Evolutionary conservation across 2,888 invertebrate genomes (phyloP), one percentile per base, ranked within the genome.

Genomic region (Atherix ibis): DNA sequence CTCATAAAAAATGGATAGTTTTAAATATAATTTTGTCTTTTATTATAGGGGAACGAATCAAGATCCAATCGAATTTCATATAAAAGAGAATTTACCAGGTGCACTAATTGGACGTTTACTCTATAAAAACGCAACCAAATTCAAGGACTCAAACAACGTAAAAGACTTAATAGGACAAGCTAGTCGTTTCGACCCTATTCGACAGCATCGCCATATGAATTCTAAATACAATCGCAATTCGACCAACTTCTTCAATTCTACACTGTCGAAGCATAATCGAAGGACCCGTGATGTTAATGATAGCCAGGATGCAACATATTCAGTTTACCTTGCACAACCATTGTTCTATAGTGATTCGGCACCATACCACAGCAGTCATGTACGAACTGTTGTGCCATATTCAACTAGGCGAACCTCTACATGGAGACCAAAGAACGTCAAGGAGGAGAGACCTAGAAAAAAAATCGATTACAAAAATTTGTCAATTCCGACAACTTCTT

Each of bases 31-130:
- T 18, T 27, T 28, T 15, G 13, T 12, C 10, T 14, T 12, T 6
- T 14, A 13, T 35, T 25, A 13, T 50, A 78, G 77, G 48, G 76
- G 77, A 42, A 72, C 74, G 36, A 68, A 68, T 30, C 71, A 76
- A 48, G 71, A 76, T 34, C 73, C 78, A 1, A 68, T 83, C 14
- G 71, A 76, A 40, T 84, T 83, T 47, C 74, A 74, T 43, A 77
- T 81, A 1, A 73, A 71, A 48, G 84, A 85, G 59, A 85, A 85
- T 51, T 52, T 73, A 28, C 73, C 73, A 4, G 79, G 77, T 37
- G 75, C 75, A 22, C 66, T 75, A 28, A 77, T 81, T 42, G 84
- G 83, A 2, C 76, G 74, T 51, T 66, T 82, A 29, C 65, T 77
- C 30, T 71, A 75, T 36, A 68, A 58, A 40, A 60, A 62, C 36